Evolutionary conservation across 2,797 vertebrate genomes (phyloP).

Genomic region (Eremophila alpestris): DNA sequence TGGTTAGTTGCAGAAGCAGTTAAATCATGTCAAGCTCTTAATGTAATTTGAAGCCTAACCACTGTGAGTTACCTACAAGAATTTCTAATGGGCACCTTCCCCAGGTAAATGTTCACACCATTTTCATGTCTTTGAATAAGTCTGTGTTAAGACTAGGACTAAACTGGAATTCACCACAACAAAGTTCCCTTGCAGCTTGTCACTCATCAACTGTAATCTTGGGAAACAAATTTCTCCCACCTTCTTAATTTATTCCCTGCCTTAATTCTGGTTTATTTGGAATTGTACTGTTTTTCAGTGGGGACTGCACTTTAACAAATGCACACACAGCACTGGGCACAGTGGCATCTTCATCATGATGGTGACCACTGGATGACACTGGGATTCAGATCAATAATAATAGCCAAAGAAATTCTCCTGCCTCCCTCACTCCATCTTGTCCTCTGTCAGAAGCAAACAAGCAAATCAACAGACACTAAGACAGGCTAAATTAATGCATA

Average conservation of each 20-base stretch:
- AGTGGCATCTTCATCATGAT: background rate
- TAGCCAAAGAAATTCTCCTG: background rate
- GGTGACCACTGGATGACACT: background rate
- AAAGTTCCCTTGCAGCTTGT: background rate
- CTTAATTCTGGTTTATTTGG: background rate
- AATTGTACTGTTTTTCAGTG: background rate
- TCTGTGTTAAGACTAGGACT: background rate
- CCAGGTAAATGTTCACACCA: background rate
- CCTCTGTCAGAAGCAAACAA: background rate
- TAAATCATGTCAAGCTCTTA: slow-evolving; percentile 8
- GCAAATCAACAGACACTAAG: rapidly evolving
- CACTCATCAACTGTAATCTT: background rate
- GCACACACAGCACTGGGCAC: background rate
- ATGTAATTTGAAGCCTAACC: background rate
- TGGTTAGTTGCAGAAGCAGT: slow-evolving; percentile 1
- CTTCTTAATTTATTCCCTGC: background rate
- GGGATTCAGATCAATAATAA: background rate
- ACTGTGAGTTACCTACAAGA: background rate
- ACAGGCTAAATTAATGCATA: background rate
- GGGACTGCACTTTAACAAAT: background rate
- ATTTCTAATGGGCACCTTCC: background rate
- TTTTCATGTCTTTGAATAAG: background rate
- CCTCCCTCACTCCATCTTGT: background rate
- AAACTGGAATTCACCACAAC: background rate
- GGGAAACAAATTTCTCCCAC: background rate